Base-by-base conservation (phyloP, 2,797 vertebrate species). In the Apogon hyalosoma region DNA sequence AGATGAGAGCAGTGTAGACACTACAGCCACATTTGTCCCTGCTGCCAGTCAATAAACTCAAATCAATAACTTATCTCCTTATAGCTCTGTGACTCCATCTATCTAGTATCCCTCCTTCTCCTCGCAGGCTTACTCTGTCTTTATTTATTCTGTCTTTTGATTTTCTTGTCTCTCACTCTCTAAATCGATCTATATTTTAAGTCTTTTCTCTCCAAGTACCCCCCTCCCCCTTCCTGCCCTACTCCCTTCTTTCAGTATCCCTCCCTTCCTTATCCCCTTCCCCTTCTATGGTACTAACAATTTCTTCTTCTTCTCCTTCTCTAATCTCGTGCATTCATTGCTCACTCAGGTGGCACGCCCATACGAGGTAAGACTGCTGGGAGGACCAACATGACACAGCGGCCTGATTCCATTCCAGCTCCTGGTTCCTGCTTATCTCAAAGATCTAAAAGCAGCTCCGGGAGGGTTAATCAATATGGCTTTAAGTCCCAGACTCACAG, bases 61-160 rank as follows among this genome's bases (percentile, higher is more conserved):
- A 85, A 88, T 90, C 84, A 84, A 87, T 90, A 89, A 90, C 75
- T 75, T 84, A 79, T 87, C 78, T 89, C 64, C 78, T 83, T 90
- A 68, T 73, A 87, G 82, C 75, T 82, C 82, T 84, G 63, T 94
- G 93, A 94, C 94, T 95, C 94, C 94, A 93, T 95, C 95, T 97
- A 91, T 88, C 93, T 93, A 93, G 93, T 93, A 94, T 93, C 95
- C 96, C 93, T 95, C 96, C 95, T 95, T 96, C 93, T 95, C 95
- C 95, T 95, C 95, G 96, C 95, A 96, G 95, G 94, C 97, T 96
- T 97, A 95, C 95, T 86, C 87, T 87, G 57, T 84, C 87, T 88
- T 79, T 85, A 71, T 78, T 89, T 89, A 82, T 70, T 76, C 78
- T 85, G 60, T 74, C 79, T 68, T 70, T 58, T 79, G 66, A 55